Evolutionary conservation across 2,888 invertebrate genomes (phyloP), one percentile per base, ranked within the genome.

Genomic region (Latrodectus hesperus): DNA sequence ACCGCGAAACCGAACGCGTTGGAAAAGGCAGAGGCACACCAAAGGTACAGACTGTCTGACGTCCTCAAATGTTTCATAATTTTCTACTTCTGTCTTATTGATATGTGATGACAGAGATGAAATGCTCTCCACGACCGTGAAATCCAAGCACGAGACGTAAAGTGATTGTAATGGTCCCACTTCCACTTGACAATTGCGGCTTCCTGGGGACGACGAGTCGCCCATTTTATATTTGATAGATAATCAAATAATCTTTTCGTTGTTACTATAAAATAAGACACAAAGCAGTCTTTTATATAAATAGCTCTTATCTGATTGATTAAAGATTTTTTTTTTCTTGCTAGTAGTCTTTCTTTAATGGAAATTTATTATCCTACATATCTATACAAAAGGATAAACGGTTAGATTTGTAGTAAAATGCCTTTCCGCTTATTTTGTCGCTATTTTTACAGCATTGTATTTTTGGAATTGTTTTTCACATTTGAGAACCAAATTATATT

Each of bases 81-180:
- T n/a, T 78, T 22, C 70, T 52, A 55, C 52, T 68, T 78, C 53
- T 26, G 78, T 38, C 78, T 68, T 78, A 78, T 78, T 78, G 78
- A 78, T 78, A 52, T 78, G 78, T 38, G 78, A 70, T 70, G 78
- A 68, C 78, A 53, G 70, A 55, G 26, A 17, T 68, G n/a, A 70
- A 70, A 78, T 70, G 49, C 38, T 70, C 38, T 70, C n/a, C 10
- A 78, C 38, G 26, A 70, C 68, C 78, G 68, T 68, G 78, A 70
- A 78, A 78, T 78, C 38, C 52, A 22, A 68, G 17, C 38, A 77
- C 52, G 70, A 78, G 53, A 55, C 78, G 22, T 78, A 51, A 55
- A 70, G 68, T 70, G 55, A 70, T 68, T 55, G 68, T 73, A 78
- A 68, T 52, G 16, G 70, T 26, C 52, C 49, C n/a, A 49, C 38